Evolutionary conservation across 35 echinoderm and acorn worm species (phyloP), one percentile per base, ranked within the genome.

Genomic region (Heliocidaris tuberculata): DNA sequence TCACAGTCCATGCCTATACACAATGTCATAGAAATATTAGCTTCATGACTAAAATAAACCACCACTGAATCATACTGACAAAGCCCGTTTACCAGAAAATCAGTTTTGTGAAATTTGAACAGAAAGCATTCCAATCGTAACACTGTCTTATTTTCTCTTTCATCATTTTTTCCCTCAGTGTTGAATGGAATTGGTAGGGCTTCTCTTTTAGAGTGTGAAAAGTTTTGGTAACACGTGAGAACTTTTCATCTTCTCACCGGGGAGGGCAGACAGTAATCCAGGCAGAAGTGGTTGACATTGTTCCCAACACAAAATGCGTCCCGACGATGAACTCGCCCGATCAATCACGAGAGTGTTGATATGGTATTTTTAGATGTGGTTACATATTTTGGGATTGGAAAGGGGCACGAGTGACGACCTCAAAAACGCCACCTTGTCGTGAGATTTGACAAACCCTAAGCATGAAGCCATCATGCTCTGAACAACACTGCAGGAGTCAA

Each of bases 311-410:
- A 71, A 17, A 78, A 78, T 78, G 65, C 65, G 65, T 78, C 65
- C 65, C 27, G 17, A 78, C 65, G 17, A 7, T 78, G 65, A 78
- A 78, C 65, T 78, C 27, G 8, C 17, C 65, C 65, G 21, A 78
- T 78, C 65, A 78, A 78, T 78, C 65, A 78, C 24, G 27, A 27
- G 2, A 78, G 65, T 78, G 65, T 78, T 42, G 21, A 78, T 78
- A n/a, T 21, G 65, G 65, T 78, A 78, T 78, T 78, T 78, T 78
- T 78, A 78, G 65, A 78, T 78, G 65, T 78, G 65, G 65, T 78
- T 78, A 78, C 65, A 78, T 78, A 78, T 78, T 78, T 78, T 19
- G n/a, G 65, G 21, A 78, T 17, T 78, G 65, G 27, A 78, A 78
- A 78, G 65, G 35, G 65, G 65, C 65, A 27, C 65, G 17, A 78